Base-by-base conservation (phyloP, 2,797 vertebrate species). In the Scyliorhinus canicula region DNA sequence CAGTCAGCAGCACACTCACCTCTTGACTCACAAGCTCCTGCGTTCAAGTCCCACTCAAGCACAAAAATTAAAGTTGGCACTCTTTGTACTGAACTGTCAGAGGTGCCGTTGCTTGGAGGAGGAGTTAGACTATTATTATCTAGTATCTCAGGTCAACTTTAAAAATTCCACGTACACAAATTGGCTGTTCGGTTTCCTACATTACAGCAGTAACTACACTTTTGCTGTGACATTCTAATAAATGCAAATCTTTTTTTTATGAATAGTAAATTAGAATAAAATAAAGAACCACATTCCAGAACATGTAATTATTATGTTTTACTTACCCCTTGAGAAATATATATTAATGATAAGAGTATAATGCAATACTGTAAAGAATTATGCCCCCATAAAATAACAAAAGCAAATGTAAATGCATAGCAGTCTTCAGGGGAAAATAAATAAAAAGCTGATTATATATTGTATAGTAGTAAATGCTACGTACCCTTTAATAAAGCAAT, bases 401-500 rank as follows among this genome's bases (percentile, higher is more conserved):
- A 88, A 55, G 16, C 14, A 88, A 88, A 88, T 88, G 85, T 26
- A 88, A 31, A 57, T 57, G 9, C 31, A 57, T 16, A 12, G 40
- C 44, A 57, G 26, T 88, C 35, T 57, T 52, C 12, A 50, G 52
- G 28, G 31, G 57, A 88, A 57, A n/a, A 4, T 57, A 52, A 57
- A 65, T 82, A 82, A 35, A 35, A 71, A 82, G 77, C 4, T 24
- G 19, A 60, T 93, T 40, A 44, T 44, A 93, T 65, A 44, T 11
- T 94, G 44, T 91, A 60, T 14, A 60, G 57, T 0, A 44, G 47
- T 94, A 71, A 71, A 74, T 74, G 44, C 47, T 19, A 95, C 31
- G 95, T 96, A 96, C 95, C 82, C 95, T 79, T 95, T 31, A 96
- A 93, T 63, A 96, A 57, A 93, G 95, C 95, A 95, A 95, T 65